Evolutionary conservation across 2,797 vertebrate species (phyloP).

Genomic region (Scolopax rusticola): DNA sequence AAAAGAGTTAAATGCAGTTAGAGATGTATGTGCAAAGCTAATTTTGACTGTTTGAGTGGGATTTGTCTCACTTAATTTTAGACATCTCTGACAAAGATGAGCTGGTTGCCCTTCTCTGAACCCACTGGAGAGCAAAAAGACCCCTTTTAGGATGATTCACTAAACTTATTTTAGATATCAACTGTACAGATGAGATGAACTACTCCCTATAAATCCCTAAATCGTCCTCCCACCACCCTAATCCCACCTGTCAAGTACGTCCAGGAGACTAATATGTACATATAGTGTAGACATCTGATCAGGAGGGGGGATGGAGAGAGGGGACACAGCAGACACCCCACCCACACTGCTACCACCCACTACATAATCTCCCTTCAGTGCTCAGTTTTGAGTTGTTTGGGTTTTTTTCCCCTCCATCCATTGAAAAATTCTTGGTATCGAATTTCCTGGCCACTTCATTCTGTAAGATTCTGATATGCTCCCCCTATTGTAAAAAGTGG

Average conservation of each 20-base stretch:
- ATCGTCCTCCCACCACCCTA: not conserved
- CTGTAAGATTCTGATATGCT: not conserved
- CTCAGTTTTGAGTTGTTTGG: not conserved
- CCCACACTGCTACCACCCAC: not conserved
- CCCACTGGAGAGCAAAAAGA: not conserved
- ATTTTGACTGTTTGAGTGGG: constrained; percentile 30
- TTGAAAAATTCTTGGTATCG: not conserved
- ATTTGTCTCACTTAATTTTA: constrained; percentile 38
- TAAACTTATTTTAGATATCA: constrained; percentile 20
- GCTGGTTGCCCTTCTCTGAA: not conserved
- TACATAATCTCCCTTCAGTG: not conserved
- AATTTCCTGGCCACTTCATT: not conserved
- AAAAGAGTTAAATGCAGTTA: not conserved
- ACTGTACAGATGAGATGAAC: not conserved
- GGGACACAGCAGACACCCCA: not conserved
- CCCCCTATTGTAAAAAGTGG: not conserved
- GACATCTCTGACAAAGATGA: not conserved
- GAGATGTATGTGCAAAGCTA: not conserved
- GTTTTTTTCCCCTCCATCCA: not conserved
- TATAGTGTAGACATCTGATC: not conserved
- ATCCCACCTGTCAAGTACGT: not conserved
- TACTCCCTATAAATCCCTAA: not conserved
- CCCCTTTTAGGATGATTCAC: not conserved
- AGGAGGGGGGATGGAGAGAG: fast-evolving
- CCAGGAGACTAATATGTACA: not conserved